A percentile compares a stretch with the other conserved stretches of the same genome.
phyloP scores from a whole-genome alignment of 2,797 vertebrate species.

The Pseudochaenichthys georgianus region DNA sequence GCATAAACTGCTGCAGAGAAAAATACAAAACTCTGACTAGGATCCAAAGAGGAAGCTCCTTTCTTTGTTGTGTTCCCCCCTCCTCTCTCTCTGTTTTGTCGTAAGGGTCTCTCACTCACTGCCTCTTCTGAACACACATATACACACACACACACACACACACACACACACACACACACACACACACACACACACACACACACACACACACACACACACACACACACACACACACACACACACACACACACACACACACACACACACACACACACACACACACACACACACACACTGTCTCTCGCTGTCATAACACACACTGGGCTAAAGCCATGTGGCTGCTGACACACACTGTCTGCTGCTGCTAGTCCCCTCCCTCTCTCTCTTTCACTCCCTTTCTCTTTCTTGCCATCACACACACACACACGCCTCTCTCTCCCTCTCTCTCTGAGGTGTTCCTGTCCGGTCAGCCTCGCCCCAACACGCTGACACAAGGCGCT shows the following conservation, averaged over 20 bases:
- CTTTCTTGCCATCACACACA: background rate
- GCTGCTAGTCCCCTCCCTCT: conserved; percentile 53
- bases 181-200: conserved; percentile 14
- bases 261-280: conserved; percentile 17
- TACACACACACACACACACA: conserved; percentile 14
- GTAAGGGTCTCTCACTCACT: conserved; percentile 40
- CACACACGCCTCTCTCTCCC: conserved; percentile 22
- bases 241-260: conserved; percentile 18
- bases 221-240: conserved; percentile 14
- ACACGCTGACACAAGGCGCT: conserved; percentile 76
- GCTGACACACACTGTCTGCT: conserved; percentile 69
- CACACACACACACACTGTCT: conserved; percentile 20
- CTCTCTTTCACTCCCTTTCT: conserved; percentile 30
- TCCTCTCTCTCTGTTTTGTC: conserved; percentile 1
- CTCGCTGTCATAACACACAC: conserved; percentile 59
- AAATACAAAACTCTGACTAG: conserved; percentile 13
- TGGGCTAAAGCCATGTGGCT: conserved; percentile 68
- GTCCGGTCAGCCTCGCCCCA: conserved; percentile 66
- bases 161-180: conserved; percentile 16
- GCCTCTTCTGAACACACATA: conserved; percentile 14
- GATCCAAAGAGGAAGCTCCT: conserved; percentile 44
- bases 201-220: conserved; percentile 12
- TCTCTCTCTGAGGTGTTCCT: conserved; percentile 44
- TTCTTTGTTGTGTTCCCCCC: conserved; percentile 10
- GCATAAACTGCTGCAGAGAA: conserved; percentile 28